Percentiles rank a stretch among this genome's conserved stretches.
phyloP scores from a whole-genome alignment of 2,797 vertebrate genomes.

The Toxotes lorentzi region DNA sequence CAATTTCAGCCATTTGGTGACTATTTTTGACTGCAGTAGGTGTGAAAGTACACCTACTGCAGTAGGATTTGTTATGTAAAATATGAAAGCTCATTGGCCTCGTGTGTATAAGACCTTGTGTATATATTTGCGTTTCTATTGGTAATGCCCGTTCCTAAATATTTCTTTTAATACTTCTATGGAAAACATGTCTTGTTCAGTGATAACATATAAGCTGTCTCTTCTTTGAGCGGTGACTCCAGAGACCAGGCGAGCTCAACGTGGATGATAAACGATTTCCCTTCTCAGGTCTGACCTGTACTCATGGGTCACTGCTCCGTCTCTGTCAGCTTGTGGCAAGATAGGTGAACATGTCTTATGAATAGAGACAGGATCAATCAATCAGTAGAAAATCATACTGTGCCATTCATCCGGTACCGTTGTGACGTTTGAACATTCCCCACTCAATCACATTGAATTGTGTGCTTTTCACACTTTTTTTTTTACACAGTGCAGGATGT shows the following conservation, averaged over 20 bases:
- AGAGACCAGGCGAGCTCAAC: not conserved
- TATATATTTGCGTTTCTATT: not conserved
- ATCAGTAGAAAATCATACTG: constrained; percentile 40
- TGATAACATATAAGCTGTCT: constrained; percentile 45
- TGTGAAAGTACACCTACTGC: not conserved
- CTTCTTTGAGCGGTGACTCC: constrained; percentile 43
- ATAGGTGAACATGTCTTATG: constrained; percentile 46
- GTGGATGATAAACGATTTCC: constrained; percentile 69
- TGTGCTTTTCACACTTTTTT: constrained; percentile 32
- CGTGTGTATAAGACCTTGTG: too few relatives aligned
- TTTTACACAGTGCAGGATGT: not conserved
- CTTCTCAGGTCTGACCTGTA: constrained; percentile 60
- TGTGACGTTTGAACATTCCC: constrained; percentile 21
- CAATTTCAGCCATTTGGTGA: constrained; percentile 33
- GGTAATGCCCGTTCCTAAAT: not conserved
- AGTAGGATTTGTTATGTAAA: constrained; percentile 3
- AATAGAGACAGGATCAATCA: constrained; percentile 56
- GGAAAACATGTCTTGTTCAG: constrained; percentile 17
- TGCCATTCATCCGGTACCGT: constrained; percentile 19
- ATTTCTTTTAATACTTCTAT: not conserved
- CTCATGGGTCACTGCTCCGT: constrained; percentile 63
- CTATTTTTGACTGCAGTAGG: constrained; percentile 26
- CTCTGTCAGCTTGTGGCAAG: constrained; percentile 49
- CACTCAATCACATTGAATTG: constrained; percentile 47
- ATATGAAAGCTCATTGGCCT: not conserved